Base-by-base conservation (phyloP, 2,113 vertebrate species). In the Lampris incognitus region DNA sequence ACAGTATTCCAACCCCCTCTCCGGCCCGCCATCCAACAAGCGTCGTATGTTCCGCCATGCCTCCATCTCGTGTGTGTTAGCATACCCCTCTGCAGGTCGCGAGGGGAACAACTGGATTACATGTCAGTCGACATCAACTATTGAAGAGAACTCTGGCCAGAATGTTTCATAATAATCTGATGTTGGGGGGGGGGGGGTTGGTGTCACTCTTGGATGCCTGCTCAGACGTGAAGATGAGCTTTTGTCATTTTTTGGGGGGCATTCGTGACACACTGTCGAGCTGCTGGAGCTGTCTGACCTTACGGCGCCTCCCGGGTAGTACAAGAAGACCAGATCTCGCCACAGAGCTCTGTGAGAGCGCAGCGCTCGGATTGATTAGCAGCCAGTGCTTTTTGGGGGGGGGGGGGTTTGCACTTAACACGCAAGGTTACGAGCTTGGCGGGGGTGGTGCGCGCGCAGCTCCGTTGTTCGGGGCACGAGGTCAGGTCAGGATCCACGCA, bases 41-140 rank as follows among this genome's bases (percentile, higher is more conserved):
- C 57, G 42, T 84, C 86, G 79, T 87, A 90, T 89, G 89, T 70
- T 86, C 65, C 41, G 58, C 78, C 67, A 71, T 81, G 76, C 11
- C 67, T 70, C 68, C 69, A 60, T 68, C 69, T 69, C 67, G 69
- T 78, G 63, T 66, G 54, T 75, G 44, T 63, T 52, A 63, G 4
- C 46, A 52, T 9, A 50, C 1, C 70, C 62, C 62, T 59, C 41
- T 69, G 52, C 24, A 24, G 24, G 24, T 78, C 66, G 54, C 60
- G 66, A 60, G 11, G 2, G n/a, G 54, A 64, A 78, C n/a, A 70
- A 62, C 37, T 65, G 41, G 48, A 69, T 78, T 69, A 10, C 4
- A 64, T 63, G 58, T 74, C 71, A 54, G 1, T 80, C 70, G 58
- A 69, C 24, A 65, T 71, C 76, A 11, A 52, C 13, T 8, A n/a